Conservation (phyloP, 2,797 vertebrate species). For the Malurus leucopterus region DNA sequence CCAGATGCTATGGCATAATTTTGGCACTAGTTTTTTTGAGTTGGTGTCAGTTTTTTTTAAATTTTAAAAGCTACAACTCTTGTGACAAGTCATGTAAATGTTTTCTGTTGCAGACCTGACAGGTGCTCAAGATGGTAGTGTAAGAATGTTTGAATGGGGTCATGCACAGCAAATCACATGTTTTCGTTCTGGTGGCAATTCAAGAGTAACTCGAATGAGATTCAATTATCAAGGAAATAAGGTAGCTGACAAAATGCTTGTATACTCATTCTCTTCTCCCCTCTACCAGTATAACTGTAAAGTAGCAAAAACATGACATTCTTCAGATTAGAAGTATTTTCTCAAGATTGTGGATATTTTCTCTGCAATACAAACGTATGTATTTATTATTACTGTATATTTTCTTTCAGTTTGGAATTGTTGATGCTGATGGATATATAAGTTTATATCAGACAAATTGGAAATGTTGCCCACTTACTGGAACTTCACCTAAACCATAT, state of each 20-base stretch:
- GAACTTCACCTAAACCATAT: constrained; percentile 88
- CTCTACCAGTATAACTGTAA: background rate
- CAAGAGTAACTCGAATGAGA: constrained; percentile 91
- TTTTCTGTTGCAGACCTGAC: constrained; percentile 84
- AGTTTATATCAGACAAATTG: constrained; percentile 96
- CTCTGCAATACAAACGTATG: fast-evolving
- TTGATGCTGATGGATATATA: constrained; percentile 93
- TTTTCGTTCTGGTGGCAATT: constrained; percentile 91
- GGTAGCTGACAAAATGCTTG: constrained; percentile 69
- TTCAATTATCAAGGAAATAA: constrained; percentile 98
- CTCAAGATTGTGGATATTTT: background rate
- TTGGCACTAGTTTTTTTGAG: background rate
- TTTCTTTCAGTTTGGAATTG: constrained; percentile 87
- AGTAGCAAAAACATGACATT: background rate
- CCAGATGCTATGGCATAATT: background rate
- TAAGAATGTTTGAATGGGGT: constrained; percentile 98
- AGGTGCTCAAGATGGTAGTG: constrained; percentile 95
- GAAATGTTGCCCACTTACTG: constrained; percentile 79
- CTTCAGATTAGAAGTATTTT: background rate
- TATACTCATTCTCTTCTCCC: background rate
- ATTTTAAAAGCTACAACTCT: background rate
- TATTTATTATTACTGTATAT: background rate
- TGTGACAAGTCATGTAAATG: background rate
- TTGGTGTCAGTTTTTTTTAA: background rate
- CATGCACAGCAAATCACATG: constrained; percentile 96